Percentiles rank a stretch among this genome's conserved stretches.
These are phyloP conservation scores for Leptinotarsa rubiginosa DNA, from an alignment of 2,888 invertebrate genomes.

Conservation along the genomic window DNA sequence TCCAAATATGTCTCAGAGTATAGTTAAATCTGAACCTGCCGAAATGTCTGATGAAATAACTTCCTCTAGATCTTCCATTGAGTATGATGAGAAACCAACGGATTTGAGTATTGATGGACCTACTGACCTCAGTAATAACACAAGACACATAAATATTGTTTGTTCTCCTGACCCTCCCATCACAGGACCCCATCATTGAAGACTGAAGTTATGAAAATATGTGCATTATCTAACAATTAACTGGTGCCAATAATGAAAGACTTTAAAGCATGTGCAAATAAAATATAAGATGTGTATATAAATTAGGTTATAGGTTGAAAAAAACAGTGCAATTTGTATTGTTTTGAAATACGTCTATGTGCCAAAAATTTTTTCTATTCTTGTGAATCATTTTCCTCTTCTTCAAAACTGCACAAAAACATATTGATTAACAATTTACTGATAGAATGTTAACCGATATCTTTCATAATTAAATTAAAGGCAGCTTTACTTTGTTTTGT, in stretches of 20 bases:
- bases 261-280: slow-evolving; percentile 51
- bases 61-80: slow-evolving; percentile 32
- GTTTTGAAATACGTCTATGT: slow-evolving; percentile 48
- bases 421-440: no score
- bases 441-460: no score
- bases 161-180: slow-evolving; percentile 65
- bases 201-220: slow-evolving; percentile 38
- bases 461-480: slow-evolving; percentile 37
- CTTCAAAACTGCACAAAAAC: slow-evolving; percentile 16
- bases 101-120: slow-evolving; percentile 65
- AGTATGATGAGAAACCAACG: slow-evolving; percentile 65
- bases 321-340: slow-evolving; percentile 50
- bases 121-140: slow-evolving; percentile 63
- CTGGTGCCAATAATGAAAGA: slow-evolving; percentile 49
- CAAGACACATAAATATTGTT: slow-evolving; percentile 63
- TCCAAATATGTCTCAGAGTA: slow-evolving; percentile 41
- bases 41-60: slow-evolving; percentile 47
- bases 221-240: slow-evolving; percentile 40
- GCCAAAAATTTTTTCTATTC: slow-evolving; percentile 51
- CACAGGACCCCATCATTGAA: slow-evolving; percentile 53
- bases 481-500: slow-evolving; percentile 59
- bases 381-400: slow-evolving; percentile 40
- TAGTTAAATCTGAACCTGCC: slow-evolving; percentile 58
- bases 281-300: slow-evolving; percentile 51
- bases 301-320: slow-evolving; percentile 45